A percentile compares a stretch with the other conserved stretches of the same genome.
These are phyloP conservation scores for Sphaerophoria rueppellii DNA, from an alignment of 2,888 invertebrate genomes.

Conservation along the genomic window DNA sequence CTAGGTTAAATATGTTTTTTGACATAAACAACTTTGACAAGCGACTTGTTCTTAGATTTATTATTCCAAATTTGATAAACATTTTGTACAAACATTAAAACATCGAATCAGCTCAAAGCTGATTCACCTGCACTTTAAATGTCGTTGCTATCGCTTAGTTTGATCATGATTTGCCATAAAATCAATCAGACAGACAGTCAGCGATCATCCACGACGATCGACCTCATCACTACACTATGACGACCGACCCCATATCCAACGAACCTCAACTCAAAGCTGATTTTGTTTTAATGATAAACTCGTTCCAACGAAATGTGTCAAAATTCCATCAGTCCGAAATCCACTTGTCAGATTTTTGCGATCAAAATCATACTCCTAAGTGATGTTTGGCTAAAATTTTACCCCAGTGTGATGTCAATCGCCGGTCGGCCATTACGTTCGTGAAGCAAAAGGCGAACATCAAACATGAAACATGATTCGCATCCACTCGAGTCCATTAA, in stretches of 20 bases:
- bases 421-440: conserved; percentile 45
- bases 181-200: conserved; percentile 12
- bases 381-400: conserved; percentile 37
- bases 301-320: conserved; percentile 64
- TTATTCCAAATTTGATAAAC: conserved; percentile 3
- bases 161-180: conserved; percentile 32
- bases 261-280: conserved; percentile 22
- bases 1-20: too few relatives aligned
- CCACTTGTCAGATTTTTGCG: conserved; percentile 49
- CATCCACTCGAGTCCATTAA: conserved; percentile 58
- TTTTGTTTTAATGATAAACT: conserved; percentile 43
- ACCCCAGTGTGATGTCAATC: conserved; percentile 43
- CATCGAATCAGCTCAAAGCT: not conserved
- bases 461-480: conserved; percentile 26
- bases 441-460: conserved; percentile 53
- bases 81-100: not conserved
- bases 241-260: conserved; percentile 1
- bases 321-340: conserved; percentile 63
- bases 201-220: conserved; percentile 6
- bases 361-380: conserved; percentile 54
- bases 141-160: conserved; percentile 32
- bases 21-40: too few relatives aligned
- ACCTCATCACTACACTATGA: conserved; percentile 30
- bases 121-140: conserved; percentile 56
- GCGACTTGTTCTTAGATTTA: not conserved